phyloP scores from a whole-genome alignment of 2,888 invertebrate species.

The Rhingia campestris region DNA sequence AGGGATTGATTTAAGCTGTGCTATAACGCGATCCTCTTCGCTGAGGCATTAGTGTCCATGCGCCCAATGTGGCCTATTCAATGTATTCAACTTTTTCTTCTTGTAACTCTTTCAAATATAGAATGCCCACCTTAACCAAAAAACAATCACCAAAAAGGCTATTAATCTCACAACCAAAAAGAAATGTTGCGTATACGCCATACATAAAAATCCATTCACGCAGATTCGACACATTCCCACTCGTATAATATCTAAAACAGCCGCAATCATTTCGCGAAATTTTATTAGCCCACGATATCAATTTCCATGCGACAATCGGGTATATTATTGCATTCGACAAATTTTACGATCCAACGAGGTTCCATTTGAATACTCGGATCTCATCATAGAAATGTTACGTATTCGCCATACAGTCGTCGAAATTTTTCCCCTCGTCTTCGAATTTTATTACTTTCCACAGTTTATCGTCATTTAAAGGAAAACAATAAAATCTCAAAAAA shows the following conservation, averaged over 20 bases:
- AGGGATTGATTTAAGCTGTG: too few relatives aligned
- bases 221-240: neutral
- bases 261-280: conserved; percentile 20
- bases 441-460: conserved; percentile 60
- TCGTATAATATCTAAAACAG: neutral
- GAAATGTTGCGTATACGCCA: neutral
- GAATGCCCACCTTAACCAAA: too few relatives aligned
- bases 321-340: conserved; percentile 57
- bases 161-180: neutral
- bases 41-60: too few relatives aligned
- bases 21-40: too few relatives aligned
- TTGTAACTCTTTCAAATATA: too few relatives aligned
- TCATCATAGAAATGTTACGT: conserved; percentile 44
- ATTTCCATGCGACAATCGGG: conserved; percentile 45
- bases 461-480: conserved; percentile 48
- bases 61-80: too few relatives aligned
- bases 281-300: conserved; percentile 17
- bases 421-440: conserved; percentile 39
- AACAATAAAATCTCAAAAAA: conserved; percentile 43
- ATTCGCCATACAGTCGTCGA: conserved; percentile 48
- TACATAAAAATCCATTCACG: neutral
- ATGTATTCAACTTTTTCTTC: too few relatives aligned
- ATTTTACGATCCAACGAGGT: conserved; percentile 55
- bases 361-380: conserved; percentile 13
- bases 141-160: neutral